Conservation (phyloP, 1,140 invertebrate genomes). For the Diorhabda elongata region DNA sequence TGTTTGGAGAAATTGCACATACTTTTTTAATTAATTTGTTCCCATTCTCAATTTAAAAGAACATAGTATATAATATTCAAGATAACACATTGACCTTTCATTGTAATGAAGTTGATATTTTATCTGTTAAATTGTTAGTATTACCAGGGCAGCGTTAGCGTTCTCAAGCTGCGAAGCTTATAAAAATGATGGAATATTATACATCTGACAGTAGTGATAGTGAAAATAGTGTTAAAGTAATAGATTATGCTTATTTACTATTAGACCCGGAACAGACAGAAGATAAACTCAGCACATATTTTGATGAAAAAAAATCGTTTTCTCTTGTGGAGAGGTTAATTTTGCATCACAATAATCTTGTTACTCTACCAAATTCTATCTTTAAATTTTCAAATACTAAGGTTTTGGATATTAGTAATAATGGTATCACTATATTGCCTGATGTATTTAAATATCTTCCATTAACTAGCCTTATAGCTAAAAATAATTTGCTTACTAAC, state of each 20-base stretch:
- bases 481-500: slow-evolving; percentile 81
- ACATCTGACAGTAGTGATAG: slow-evolving; percentile 77
- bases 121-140: neutral
- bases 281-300: slow-evolving; percentile 53
- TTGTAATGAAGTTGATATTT: neutral
- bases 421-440: slow-evolving; percentile 71
- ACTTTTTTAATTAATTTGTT: too few species aligned
- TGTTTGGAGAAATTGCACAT: too few species aligned
- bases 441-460: slow-evolving; percentile 70
- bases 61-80: neutral
- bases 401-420: slow-evolving; percentile 82
- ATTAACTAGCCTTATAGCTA: slow-evolving; percentile 73
- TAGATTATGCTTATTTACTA: slow-evolving; percentile 66
- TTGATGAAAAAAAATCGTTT: slow-evolving; percentile 52
- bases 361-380: slow-evolving; percentile 34
- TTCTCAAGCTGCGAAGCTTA: neutral
- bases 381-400: slow-evolving; percentile 61
- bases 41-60: neutral
- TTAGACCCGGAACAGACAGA: slow-evolving; percentile 57
- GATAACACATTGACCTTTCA: neutral
- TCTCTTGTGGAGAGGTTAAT: slow-evolving; percentile 66
- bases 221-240: slow-evolving; percentile 60
- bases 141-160: neutral
- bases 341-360: slow-evolving; percentile 67
- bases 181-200: slow-evolving; percentile 50